Base-by-base conservation (phyloP, 2,888 invertebrate species). In the Cylloceria caligata region DNA sequence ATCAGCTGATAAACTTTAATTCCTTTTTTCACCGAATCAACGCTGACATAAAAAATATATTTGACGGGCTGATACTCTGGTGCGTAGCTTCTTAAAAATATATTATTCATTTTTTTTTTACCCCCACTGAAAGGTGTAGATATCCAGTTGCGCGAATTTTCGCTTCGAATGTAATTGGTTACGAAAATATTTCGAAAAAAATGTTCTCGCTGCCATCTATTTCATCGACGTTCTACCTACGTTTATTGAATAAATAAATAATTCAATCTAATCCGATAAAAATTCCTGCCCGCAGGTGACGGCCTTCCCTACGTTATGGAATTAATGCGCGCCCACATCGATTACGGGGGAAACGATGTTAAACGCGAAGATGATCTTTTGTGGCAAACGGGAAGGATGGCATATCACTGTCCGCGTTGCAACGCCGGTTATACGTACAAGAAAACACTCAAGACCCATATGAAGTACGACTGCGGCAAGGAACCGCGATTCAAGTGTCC, bases 391-490 rank as follows among this genome's bases (percentile, higher is more conserved):
- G 87, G 86, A n/a, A 91, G 86, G 75, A 88, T 88, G 86, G 77
- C 89, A 11, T 93, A 92, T 78, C 89, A 91, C 64, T 93, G 93
- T 87, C 93, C 93, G 0, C 89, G 91, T 19, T 93, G 94, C 84
- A 91, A 91, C 79, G 92, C 92, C 21, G 90, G 90, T 0, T 93
- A 93, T 85, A 92, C 92, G 13, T 91, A 93, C 82, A 90, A 91
- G 83, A 92, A 93, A 73, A 93, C 93, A 13, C 88, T 93, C 68
- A 93, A 91, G 86, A 93, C 93, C 0, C 93, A 94, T 85, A 89
- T 93, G 89, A 93, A 93, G 81, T 93, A 93, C 85, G 93, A 93
- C 81, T 93, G 93, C 85, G 93, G 93, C 9, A 93, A 93, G 80
- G 93, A 92, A 83, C 93, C 93, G 1, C 92, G 93, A 79, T 93